Evolutionary conservation across 2,888 invertebrate species (phyloP).

Genomic region (Magallana nippona): DNA sequence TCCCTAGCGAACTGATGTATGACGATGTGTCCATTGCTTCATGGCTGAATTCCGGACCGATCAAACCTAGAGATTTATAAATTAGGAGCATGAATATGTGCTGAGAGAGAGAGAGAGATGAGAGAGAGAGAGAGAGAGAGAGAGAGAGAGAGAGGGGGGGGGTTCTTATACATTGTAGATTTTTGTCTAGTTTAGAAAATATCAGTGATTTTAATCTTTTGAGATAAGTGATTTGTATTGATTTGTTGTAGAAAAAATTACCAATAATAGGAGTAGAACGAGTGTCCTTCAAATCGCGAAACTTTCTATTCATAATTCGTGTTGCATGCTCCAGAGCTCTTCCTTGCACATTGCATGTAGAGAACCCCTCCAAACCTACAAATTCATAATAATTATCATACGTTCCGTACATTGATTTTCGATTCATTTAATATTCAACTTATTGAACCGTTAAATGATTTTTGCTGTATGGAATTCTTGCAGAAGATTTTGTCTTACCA

Average conservation of each 20-base stretch:
- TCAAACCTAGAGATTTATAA: not conserved
- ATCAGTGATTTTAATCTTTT: not conserved
- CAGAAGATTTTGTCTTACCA: slow-evolving; percentile 25
- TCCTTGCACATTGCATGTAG: slow-evolving; percentile 19
- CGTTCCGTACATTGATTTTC: no score
- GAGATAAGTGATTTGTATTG: no score
- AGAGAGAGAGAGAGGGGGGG: no score
- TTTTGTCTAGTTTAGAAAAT: not conserved
- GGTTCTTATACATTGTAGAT: not conserved
- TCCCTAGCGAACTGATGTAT: slow-evolving; percentile 41
- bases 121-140: no score
- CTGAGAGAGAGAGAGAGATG: no score
- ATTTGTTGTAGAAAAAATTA: not conserved
- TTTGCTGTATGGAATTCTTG: not conserved
- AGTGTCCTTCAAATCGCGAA: not conserved
- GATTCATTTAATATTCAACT: not conserved
- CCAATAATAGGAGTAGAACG: not conserved
- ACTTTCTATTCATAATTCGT: not conserved
- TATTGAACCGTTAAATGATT: not conserved
- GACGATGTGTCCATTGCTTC: slow-evolving; percentile 40
- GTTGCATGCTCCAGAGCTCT: slow-evolving; percentile 16
- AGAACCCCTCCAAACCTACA: not conserved
- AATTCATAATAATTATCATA: not conserved
- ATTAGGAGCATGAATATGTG: not conserved
- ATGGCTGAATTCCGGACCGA: slow-evolving; percentile 46